Conservation (phyloP, 1,140 invertebrate species). For the Cotesia vestalis region DNA sequence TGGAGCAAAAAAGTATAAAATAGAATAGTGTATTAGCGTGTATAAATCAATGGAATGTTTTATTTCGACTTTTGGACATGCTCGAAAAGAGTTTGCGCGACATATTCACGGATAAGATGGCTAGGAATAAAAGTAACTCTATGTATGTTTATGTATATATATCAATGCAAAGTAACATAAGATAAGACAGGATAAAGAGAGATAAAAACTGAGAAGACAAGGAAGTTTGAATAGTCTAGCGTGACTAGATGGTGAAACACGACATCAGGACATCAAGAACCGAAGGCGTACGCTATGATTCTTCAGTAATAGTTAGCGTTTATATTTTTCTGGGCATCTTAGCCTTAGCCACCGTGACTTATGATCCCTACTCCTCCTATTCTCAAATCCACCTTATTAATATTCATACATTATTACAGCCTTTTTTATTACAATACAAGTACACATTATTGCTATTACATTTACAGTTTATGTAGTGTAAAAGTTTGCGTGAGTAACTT, state of each 20-base stretch:
- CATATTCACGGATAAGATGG: not conserved
- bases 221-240: constrained; percentile 40
- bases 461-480: too few relatives aligned
- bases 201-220: not conserved
- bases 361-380: constrained; percentile 20
- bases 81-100: not conserved
- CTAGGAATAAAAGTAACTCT: not conserved
- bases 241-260: constrained; percentile 48
- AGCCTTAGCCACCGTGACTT: constrained; percentile 29
- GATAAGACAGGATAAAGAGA: constrained; percentile 1
- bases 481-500: constrained; percentile 17
- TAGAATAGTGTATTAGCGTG: not conserved
- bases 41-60: constrained; percentile 6
- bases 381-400: too few relatives aligned
- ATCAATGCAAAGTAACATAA: not conserved
- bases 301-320: constrained; percentile 47
- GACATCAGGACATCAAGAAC: constrained; percentile 52
- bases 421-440: not conserved
- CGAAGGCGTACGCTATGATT: constrained; percentile 44
- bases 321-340: constrained; percentile 35
- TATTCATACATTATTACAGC: not conserved
- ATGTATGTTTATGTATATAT: not conserved
- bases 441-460: too few relatives aligned
- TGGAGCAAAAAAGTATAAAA: too few relatives aligned
- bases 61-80: not conserved